These are phyloP conservation scores for Himalopsyche tibetana DNA, from an alignment of 2,888 invertebrate species.

Conservation along the genomic window DNA sequence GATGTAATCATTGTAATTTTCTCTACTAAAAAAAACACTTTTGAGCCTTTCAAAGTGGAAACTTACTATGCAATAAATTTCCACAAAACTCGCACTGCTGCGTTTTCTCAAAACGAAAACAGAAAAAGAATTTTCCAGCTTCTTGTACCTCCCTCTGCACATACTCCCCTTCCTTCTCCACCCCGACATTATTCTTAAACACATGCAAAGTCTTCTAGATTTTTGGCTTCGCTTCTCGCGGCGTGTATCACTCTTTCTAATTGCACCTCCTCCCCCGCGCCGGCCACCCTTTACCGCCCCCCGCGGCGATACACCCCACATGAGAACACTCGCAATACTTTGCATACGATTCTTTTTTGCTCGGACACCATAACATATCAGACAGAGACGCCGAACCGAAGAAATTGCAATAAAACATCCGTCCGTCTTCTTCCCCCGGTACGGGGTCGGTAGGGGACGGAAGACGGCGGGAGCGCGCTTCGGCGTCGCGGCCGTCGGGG, in stretches of 20 bases:
- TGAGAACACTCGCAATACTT: slow-evolving; percentile 66
- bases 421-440: slow-evolving; percentile 51
- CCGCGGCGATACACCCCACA: slow-evolving; percentile 66
- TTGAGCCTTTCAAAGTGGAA: not conserved
- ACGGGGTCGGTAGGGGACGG: slow-evolving; percentile 56
- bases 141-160: not conserved
- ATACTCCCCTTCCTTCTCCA: not conserved
- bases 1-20: too few species aligned
- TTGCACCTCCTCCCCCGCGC: slow-evolving; percentile 53
- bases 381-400: slow-evolving; percentile 63
- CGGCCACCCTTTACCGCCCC: slow-evolving; percentile 56
- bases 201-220: slow-evolving; percentile 59
- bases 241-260: slow-evolving; percentile 63
- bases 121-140: slow-evolving; percentile 42
- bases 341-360: slow-evolving; percentile 63
- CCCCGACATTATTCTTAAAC: slow-evolving; percentile 54
- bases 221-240: slow-evolving; percentile 54
- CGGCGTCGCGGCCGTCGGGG: slow-evolving; percentile 60
- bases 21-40: not conserved
- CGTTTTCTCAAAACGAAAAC: slow-evolving; percentile 39
- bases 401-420: slow-evolving; percentile 43
- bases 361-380: slow-evolving; percentile 59
- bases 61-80: slow-evolving; percentile 32
- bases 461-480: slow-evolving; percentile 54
- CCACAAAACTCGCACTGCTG: slow-evolving; percentile 21